A percentile compares a stretch with the other conserved stretches of the same genome.
phyloP scores from a whole-genome alignment of 2,797 vertebrate genomes.

The Rhinogobio ventralis region DNA sequence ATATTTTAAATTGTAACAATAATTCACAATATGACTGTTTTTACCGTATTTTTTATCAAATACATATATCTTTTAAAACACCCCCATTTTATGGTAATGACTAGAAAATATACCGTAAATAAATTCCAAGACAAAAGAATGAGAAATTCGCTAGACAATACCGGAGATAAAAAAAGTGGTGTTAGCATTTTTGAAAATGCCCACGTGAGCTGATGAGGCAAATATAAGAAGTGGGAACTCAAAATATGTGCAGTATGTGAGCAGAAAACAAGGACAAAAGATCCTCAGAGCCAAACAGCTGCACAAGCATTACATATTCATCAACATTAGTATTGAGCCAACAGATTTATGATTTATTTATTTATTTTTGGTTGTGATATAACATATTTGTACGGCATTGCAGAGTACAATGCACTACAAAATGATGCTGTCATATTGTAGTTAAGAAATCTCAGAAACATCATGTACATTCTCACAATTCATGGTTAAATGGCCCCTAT shows the following conservation, averaged over 20 bases:
- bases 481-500: neutral
- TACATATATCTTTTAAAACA: neutral
- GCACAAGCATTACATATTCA: conserved; percentile 51
- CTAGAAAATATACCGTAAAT: neutral
- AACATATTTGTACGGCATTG: neutral
- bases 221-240: conserved; percentile 14
- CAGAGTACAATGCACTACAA: neutral
- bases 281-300: conserved; percentile 34
- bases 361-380: conserved; percentile 15
- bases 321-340: conserved; percentile 42
- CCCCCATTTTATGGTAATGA: neutral
- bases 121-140: neutral
- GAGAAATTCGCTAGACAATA: neutral
- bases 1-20: neutral
- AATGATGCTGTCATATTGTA: neutral
- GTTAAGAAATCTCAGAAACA: neutral
- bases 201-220: conserved; percentile 48
- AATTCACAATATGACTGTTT: neutral
- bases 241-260: conserved; percentile 25
- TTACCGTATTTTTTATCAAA: neutral
- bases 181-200: conserved; percentile 20
- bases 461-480: neutral
- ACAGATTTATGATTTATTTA: conserved; percentile 17
- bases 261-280: conserved; percentile 51
- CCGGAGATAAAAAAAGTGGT: neutral